Conservation (phyloP, 2,797 vertebrate genomes). For the Natrix natrix region DNA sequence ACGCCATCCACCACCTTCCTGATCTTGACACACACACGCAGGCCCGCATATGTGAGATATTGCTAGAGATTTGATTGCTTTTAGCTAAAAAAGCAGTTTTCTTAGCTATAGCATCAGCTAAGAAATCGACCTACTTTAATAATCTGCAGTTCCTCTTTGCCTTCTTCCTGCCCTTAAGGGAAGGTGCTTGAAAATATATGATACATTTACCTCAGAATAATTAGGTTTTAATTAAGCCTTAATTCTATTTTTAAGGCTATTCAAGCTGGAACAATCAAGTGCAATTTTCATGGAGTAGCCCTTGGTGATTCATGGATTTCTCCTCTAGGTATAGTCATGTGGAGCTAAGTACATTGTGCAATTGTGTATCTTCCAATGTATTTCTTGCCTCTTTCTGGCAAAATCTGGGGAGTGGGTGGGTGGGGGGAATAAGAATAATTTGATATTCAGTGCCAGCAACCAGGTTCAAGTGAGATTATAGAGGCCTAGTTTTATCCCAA, state of each 20-base stretch:
- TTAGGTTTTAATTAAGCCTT: not conserved
- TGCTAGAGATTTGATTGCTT: not conserved
- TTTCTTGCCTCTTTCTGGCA: not conserved
- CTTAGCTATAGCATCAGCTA: not conserved
- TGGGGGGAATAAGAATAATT: not conserved
- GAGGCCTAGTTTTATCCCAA: not conserved
- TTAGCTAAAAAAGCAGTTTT: not conserved
- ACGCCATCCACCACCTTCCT: not conserved
- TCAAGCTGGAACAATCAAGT: constrained; percentile 77
- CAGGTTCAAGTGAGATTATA: not conserved
- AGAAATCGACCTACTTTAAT: not conserved
- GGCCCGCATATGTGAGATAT: not conserved
- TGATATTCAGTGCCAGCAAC: not conserved
- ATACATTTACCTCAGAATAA: not conserved
- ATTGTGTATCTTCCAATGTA: not conserved
- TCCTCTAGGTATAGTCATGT: constrained; percentile 80
- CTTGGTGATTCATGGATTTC: constrained; percentile 98
- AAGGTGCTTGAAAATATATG: not conserved
- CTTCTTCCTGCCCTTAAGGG: not conserved
- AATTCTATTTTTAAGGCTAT: constrained; percentile 73
- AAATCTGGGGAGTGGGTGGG: not conserved
- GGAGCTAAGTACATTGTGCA: not conserved
- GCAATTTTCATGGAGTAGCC: constrained; percentile 89
- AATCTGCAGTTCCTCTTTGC: not conserved
- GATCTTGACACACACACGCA: not conserved